Evolutionary conservation across 2,113 vertebrate species (phyloP).

Genomic region (Isichthys henryi): DNA sequence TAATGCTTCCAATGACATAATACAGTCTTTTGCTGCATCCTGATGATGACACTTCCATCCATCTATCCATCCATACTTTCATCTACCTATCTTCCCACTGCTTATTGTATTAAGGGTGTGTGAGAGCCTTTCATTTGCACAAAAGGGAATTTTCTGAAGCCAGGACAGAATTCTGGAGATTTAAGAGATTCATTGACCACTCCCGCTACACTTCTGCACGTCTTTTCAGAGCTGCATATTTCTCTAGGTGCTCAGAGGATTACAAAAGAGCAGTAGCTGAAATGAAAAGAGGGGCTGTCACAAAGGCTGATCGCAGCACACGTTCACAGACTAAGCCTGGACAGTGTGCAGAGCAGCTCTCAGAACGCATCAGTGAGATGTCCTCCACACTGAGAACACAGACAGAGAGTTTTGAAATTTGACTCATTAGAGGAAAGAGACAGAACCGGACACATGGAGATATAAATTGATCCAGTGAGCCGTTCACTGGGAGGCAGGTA

Average conservation of each 20-base stretch:
- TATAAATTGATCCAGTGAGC: not conserved
- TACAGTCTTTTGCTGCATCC: not conserved
- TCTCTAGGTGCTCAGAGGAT: not conserved
- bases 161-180: not conserved
- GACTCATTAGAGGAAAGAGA: not conserved
- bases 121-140: not conserved
- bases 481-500: not conserved
- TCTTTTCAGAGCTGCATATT: not conserved
- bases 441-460: not conserved
- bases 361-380: not conserved
- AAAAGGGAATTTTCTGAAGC: not conserved
- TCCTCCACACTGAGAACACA: not conserved
- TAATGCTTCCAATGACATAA: not conserved
- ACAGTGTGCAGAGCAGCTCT: not conserved
- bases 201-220: not conserved
- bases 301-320: not conserved
- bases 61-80: not conserved
- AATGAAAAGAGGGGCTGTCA: not conserved
- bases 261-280: not conserved
- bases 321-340: not conserved
- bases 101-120: not conserved
- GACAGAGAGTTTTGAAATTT: not conserved
- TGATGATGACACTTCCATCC: not conserved
- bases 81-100: not conserved
- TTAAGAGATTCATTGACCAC: not conserved